A percentile compares a stretch with the other conserved stretches of the same genome.
phyloP scores from a whole-genome alignment of 2,797 vertebrate species.

The Dromococcyx pavoninus region DNA sequence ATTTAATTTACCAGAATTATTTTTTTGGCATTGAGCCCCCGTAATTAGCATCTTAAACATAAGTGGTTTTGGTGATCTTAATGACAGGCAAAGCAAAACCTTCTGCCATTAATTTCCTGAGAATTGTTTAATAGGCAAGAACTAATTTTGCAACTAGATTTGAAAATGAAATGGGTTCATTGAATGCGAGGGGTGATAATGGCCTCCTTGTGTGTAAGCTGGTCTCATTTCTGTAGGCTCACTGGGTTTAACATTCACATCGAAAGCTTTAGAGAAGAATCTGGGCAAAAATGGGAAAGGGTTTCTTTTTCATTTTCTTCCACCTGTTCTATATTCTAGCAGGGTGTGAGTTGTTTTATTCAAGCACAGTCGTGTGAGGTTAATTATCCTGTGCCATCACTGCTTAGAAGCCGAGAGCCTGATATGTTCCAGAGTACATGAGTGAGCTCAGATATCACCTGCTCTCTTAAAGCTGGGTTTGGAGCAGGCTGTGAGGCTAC shows the following conservation, averaged over 20 bases:
- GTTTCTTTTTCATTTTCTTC: not conserved
- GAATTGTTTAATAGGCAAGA: constrained; percentile 59
- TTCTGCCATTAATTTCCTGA: constrained; percentile 55
- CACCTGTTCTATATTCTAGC: not conserved
- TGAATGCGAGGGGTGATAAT: constrained; percentile 44
- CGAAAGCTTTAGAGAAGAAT: not conserved
- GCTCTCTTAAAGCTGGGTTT: not conserved
- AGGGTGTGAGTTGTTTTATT: not conserved
- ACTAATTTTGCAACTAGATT: constrained; percentile 50
- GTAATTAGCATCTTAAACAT: constrained; percentile 50
- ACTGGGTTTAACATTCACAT: not conserved
- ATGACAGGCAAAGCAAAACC: constrained; percentile 54
- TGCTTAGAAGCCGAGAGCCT: not conserved
- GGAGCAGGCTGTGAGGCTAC: not conserved
- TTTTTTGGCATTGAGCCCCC: constrained; percentile 64
- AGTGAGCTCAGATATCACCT: not conserved
- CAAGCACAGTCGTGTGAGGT: not conserved
- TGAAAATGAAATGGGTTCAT: constrained; percentile 54
- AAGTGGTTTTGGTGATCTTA: constrained; percentile 52
- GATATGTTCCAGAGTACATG: not conserved
- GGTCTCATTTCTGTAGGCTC: not conserved
- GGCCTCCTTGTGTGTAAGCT: not conserved
- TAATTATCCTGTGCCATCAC: not conserved
- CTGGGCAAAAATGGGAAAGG: not conserved
- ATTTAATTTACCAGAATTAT: constrained; percentile 71